These are phyloP conservation scores for Cryptus viduatorius DNA, from an alignment of 2,888 invertebrate genomes.

Conservation along the genomic window DNA sequence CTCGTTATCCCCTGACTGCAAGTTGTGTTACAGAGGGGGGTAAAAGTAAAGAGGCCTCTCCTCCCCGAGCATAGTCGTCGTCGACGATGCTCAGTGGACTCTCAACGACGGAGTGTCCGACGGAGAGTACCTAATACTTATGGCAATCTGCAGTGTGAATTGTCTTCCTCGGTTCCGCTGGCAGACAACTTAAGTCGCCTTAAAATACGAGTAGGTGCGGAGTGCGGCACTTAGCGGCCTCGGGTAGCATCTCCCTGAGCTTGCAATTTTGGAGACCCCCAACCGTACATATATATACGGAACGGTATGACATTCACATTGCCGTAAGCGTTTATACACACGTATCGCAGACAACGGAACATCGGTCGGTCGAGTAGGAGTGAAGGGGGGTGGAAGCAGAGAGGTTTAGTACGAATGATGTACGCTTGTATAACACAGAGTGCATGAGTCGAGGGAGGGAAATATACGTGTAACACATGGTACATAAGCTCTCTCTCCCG, in stretches of 20 bases:
- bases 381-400: neutral
- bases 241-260: constrained; percentile 20
- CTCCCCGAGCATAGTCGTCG: constrained; percentile 8
- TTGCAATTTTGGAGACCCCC: constrained; percentile 40
- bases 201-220: constrained; percentile 69
- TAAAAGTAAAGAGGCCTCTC: constrained; percentile 30
- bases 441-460: constrained; percentile 19
- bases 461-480: constrained; percentile 63
- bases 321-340: constrained; percentile 15
- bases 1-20: constrained; percentile 47
- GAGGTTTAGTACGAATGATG: constrained; percentile 16
- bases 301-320: constrained; percentile 24
- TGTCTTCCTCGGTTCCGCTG: constrained; percentile 14
- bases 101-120: constrained; percentile 35
- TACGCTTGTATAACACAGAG: constrained; percentile 23
- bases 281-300: neutral
- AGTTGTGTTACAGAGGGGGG: constrained; percentile 26
- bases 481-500: constrained; percentile 15
- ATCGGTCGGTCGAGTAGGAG: neutral
- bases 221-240: constrained; percentile 52
- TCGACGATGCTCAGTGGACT: constrained; percentile 22
- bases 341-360: constrained; percentile 3
- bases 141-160: constrained; percentile 56
- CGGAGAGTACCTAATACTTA: constrained; percentile 52
- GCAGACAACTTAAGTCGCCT: constrained; percentile 72